Conservation (phyloP, 2,797 vertebrate species). For the Neosilurus hyrtlii region DNA sequence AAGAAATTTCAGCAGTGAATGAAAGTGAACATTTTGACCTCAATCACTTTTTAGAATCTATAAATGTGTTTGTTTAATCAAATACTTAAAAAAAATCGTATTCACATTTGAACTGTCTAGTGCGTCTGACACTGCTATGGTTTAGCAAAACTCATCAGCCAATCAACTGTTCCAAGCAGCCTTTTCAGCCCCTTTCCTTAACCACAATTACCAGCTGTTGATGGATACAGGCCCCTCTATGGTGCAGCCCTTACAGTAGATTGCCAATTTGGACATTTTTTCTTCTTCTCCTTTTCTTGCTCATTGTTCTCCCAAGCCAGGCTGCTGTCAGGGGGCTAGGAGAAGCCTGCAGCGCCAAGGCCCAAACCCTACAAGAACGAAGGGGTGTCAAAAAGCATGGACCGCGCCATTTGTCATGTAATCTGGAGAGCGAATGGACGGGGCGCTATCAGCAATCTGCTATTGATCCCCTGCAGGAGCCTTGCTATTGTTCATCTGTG, state of each 20-base stretch:
- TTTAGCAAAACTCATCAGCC: constrained; percentile 24
- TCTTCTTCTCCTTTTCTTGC: constrained; percentile 61
- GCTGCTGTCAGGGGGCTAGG: constrained; percentile 55
- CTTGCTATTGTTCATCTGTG: constrained; percentile 93
- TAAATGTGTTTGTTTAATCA: background rate
- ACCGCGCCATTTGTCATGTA: constrained; percentile 94
- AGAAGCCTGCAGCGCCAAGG: constrained; percentile 47
- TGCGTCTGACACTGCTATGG: background rate
- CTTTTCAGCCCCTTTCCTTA: constrained; percentile 38
- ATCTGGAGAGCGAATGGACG: constrained; percentile 94
- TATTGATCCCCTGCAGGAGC: constrained; percentile 90
- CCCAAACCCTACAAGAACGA: constrained; percentile 57
- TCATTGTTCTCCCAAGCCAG: constrained; percentile 60
- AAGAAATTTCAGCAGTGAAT: background rate
- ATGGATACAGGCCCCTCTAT: constrained; percentile 45
- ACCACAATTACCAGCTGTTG: constrained; percentile 52
- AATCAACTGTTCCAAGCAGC: constrained; percentile 31
- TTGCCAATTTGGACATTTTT: constrained; percentile 70
- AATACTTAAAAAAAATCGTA: background rate
- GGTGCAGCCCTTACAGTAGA: constrained; percentile 58
- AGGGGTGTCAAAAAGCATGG: constrained; percentile 87
- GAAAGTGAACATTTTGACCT: background rate
- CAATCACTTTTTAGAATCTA: background rate
- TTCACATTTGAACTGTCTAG: background rate
- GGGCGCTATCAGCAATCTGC: constrained; percentile 98